Conservation (phyloP, 2,797 vertebrate genomes). For the Ptychadena robeensis region DNA sequence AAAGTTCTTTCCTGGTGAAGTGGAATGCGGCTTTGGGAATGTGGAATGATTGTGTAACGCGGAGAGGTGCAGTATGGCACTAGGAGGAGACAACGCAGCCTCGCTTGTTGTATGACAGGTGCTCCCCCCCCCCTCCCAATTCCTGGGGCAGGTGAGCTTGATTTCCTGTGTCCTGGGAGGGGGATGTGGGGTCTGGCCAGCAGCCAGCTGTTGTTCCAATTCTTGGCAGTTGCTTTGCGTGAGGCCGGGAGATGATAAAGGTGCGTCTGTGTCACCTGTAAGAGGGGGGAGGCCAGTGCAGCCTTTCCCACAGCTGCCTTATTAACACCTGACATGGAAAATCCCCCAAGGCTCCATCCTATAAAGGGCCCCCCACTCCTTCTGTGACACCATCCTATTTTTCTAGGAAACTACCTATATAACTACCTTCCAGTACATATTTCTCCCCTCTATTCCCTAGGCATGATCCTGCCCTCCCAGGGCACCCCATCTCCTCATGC, state of each 20-base stretch:
- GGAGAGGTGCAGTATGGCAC: no score
- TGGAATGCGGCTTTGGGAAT: no score
- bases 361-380: no score
- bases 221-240: not conserved
- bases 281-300: not conserved
- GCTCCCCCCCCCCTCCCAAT: not conserved
- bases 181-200: not conserved
- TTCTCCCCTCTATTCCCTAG: no score
- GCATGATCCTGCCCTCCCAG: no score
- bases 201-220: slow-evolving; percentile 45
- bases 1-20: no score
- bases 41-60: no score
- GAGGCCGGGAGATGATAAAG: slow-evolving; percentile 12
- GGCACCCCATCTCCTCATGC: no score
- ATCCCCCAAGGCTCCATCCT: not conserved
- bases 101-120: slow-evolving; percentile 24
- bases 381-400: no score
- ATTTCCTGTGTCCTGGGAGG: slow-evolving; percentile 9
- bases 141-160: slow-evolving; percentile 28
- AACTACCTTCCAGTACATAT: no score
- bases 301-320: slow-evolving; percentile 4
- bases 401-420: no score
- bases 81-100: no score
- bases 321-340: not conserved
- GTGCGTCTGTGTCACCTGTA: slow-evolving; percentile 17